These are phyloP conservation scores for Coenonympha glycerion DNA, from an alignment of 2,888 invertebrate species.

Conservation along the genomic window DNA sequence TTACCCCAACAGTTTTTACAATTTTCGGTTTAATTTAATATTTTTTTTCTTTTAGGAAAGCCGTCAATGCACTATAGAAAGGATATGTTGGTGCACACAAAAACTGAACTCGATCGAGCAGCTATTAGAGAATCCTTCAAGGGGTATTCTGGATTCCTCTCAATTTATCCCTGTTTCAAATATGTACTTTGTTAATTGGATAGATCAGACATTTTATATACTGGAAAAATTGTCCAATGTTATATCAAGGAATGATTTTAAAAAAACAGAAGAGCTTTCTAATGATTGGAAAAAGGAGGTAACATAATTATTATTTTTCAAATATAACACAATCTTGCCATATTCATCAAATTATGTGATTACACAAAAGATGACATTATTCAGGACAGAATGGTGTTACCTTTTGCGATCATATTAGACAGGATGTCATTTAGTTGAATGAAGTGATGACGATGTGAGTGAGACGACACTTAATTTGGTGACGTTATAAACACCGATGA, in stretches of 20 bases:
- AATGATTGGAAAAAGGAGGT: slow-evolving; percentile 54
- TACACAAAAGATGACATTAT: no score
- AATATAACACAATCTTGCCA: no score
- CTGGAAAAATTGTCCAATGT: slow-evolving; percentile 49
- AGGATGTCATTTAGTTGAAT: no score
- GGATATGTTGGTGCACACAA: slow-evolving; percentile 59
- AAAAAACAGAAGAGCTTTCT: slow-evolving; percentile 38
- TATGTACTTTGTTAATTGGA: slow-evolving; percentile 71
- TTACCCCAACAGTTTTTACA: no score
- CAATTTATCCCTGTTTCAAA: slow-evolving; percentile 44
- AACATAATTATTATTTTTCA: slow-evolving; percentile 25
- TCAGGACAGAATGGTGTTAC: no score
- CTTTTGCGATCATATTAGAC: no score
- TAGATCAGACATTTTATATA: slow-evolving; percentile 64
- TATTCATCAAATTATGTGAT: no score
- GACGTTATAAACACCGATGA: no score
- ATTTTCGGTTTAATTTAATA: neutral
- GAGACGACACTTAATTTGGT: no score
- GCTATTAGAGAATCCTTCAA: slow-evolving; percentile 33
- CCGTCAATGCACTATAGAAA: slow-evolving; percentile 53
- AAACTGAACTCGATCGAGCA: slow-evolving; percentile 45
- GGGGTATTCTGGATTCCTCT: slow-evolving; percentile 25
- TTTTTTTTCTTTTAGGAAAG: slow-evolving; percentile 47
- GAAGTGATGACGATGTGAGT: no score
- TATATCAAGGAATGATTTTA: slow-evolving; percentile 51